Evolutionary conservation across 2,113 vertebrate genomes (phyloP).

Genomic region (Cisticola juncidis): DNA sequence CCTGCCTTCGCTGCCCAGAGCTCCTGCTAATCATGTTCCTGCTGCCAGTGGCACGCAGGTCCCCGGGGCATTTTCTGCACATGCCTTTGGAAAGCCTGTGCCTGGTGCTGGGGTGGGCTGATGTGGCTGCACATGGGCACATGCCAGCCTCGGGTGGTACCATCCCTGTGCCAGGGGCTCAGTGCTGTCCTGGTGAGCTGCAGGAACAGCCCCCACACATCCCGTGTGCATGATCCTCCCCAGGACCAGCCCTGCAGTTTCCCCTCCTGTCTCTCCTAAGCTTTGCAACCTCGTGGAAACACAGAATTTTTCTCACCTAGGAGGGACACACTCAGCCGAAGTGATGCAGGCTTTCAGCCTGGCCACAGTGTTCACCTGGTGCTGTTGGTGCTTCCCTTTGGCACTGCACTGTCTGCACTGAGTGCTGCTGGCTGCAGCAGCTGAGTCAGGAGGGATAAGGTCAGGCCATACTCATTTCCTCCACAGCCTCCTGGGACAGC

Average conservation of each 20-base stretch:
- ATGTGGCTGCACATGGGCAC: background rate
- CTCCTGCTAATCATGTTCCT: slow-evolving; percentile 51
- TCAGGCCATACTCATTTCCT: background rate
- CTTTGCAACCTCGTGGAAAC: background rate
- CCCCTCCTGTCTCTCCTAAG: background rate
- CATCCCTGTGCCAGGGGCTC: background rate
- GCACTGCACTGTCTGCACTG: background rate
- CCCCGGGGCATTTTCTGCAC: background rate
- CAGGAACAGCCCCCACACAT: background rate
- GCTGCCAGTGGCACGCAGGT: slow-evolving; percentile 22
- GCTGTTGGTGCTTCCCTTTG: rapidly evolving
- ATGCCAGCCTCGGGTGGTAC: background rate
- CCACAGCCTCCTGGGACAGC: background rate
- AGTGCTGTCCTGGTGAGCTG: background rate
- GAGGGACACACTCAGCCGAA: background rate
- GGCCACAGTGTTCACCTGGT: rapidly evolving
- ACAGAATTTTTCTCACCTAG: background rate
- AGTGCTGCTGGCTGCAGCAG: background rate
- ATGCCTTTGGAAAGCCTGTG: background rate
- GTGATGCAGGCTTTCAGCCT: background rate
- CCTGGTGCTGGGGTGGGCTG: background rate
- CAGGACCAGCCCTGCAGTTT: background rate
- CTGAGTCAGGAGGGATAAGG: background rate
- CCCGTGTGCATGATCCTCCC: rapidly evolving
- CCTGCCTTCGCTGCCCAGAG: slow-evolving; percentile 32